phyloP scores from a whole-genome alignment of 2,888 invertebrate species.

The Arctia plantaginis region DNA sequence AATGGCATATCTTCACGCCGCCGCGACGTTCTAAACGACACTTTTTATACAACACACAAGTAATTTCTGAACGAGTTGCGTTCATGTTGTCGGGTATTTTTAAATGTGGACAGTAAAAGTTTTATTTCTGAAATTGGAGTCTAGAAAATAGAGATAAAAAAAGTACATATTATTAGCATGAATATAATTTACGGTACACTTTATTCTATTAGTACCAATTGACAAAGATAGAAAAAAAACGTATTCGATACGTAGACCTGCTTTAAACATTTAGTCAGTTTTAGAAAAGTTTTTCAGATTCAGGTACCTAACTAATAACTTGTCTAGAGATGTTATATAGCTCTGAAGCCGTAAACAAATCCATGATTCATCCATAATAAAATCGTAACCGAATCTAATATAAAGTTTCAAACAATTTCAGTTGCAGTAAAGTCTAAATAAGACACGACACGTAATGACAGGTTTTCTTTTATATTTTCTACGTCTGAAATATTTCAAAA shows the following conservation, averaged over 20 bases:
- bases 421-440: too few relatives aligned
- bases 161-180: not conserved
- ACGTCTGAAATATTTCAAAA: too few relatives aligned
- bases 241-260: not conserved
- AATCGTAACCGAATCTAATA: not conserved
- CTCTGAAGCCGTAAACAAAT: not conserved
- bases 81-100: conserved; percentile 11
- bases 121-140: not conserved
- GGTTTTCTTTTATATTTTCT: too few relatives aligned
- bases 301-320: not conserved
- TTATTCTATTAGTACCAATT: not conserved
- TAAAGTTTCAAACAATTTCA: too few relatives aligned
- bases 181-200: not conserved
- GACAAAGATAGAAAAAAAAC: too few relatives aligned
- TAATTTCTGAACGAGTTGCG: conserved; percentile 49
- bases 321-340: not conserved
- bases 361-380: too few relatives aligned
- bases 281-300: not conserved
- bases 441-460: too few relatives aligned
- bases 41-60: conserved; percentile 52
- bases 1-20: conserved; percentile 69
- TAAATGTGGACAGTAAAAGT: not conserved
- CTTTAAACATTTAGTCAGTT: too few relatives aligned
- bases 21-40: conserved; percentile 48
- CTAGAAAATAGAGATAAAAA: not conserved